phyloP scores from a whole-genome alignment of 2,113 vertebrate species.

The Piaya cayana region DNA sequence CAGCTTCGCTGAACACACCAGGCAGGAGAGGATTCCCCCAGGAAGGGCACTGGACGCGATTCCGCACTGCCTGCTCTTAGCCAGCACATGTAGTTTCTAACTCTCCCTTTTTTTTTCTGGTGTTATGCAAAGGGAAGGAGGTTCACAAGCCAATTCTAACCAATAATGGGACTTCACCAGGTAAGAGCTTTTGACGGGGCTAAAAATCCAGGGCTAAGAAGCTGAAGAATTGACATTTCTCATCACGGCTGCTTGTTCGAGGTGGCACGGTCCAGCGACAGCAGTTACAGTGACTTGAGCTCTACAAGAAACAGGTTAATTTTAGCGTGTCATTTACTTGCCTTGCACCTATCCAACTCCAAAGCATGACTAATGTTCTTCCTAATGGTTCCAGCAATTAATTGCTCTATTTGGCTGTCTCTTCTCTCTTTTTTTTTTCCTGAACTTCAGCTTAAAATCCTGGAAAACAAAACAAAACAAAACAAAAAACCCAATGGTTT shows the following conservation, averaged over 20 bases:
- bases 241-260: background rate
- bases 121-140: background rate
- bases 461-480: background rate
- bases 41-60: background rate
- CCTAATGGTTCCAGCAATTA: background rate
- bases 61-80: background rate
- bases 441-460: background rate
- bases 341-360: background rate
- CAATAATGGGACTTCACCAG: background rate
- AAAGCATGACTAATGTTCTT: background rate
- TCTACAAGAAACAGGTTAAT: background rate
- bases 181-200: background rate
- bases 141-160: background rate
- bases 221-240: background rate
- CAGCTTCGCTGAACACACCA: background rate
- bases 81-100: background rate
- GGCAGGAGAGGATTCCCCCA: background rate
- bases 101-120: background rate
- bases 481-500: background rate
- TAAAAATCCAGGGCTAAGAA: background rate
- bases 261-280: background rate
- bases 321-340: background rate
- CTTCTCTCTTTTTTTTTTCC: too few species aligned
- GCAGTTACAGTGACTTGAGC: background rate
- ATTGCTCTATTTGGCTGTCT: background rate